These are phyloP conservation scores for Lamellibrachia luymesi DNA, from an alignment of 1,140 invertebrate genomes.

Conservation along the genomic window DNA sequence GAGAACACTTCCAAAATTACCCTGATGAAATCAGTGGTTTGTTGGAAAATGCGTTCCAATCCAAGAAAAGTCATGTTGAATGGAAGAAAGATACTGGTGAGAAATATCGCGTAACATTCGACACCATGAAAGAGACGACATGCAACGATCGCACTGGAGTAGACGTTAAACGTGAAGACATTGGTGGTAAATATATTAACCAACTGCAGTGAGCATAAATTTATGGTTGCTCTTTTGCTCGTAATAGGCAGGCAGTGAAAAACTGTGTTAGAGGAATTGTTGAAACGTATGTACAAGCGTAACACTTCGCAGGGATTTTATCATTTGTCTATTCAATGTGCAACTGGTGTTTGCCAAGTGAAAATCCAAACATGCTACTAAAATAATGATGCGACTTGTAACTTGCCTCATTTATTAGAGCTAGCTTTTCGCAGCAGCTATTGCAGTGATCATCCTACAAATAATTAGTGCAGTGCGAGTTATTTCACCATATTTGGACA, in stretches of 20 bases:
- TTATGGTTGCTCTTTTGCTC: not conserved
- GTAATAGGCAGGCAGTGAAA: too few relatives aligned
- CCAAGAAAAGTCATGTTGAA: not conserved
- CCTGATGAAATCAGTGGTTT: not conserved
- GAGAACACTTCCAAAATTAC: not conserved
- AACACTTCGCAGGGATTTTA: too few relatives aligned
- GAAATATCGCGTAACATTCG: not conserved
- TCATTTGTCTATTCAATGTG: not conserved
- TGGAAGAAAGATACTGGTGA: not conserved
- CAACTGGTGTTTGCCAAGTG: not conserved
- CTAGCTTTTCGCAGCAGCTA: too few relatives aligned
- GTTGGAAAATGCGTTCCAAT: not conserved
- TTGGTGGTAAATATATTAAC: not conserved
- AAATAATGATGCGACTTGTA: too few relatives aligned
- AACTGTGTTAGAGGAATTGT: too few relatives aligned
- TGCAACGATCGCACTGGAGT: not conserved
- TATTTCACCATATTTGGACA: not conserved
- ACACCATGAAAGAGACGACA: not conserved
- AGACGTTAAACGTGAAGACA: not conserved
- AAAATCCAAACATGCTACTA: not conserved
- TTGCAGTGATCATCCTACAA: too few relatives aligned
- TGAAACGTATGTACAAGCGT: too few relatives aligned
- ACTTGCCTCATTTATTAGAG: too few relatives aligned
- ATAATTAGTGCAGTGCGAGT: too few relatives aligned
- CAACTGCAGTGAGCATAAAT: not conserved